Conservation (phyloP, 2,113 vertebrate species). For the Camelus bactrianus region DNA sequence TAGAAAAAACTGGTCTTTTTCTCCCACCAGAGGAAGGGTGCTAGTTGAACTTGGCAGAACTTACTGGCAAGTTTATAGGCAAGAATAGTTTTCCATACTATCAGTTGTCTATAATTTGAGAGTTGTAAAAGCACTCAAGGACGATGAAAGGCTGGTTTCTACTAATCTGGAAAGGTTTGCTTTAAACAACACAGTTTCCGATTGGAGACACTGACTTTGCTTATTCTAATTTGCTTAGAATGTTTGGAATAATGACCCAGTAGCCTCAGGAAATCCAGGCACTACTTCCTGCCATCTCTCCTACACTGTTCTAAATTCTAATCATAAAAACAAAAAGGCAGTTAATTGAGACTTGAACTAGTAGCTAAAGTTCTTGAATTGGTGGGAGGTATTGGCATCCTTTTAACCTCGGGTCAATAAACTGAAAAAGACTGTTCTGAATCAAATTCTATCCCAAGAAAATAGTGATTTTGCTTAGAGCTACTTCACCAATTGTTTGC, state of each 20-base stretch:
- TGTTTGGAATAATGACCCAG: not conserved
- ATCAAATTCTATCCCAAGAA: not conserved
- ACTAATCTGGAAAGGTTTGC: not conserved
- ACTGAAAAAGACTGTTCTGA: not conserved
- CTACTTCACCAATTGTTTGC: not conserved
- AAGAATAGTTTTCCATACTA: not conserved
- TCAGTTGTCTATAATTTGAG: not conserved
- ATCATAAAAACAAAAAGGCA: not conserved
- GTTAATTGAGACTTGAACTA: not conserved
- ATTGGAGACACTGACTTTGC: not conserved
- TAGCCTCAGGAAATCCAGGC: not conserved
- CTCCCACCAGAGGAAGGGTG: not conserved
- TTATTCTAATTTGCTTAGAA: not conserved
- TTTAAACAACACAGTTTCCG: not conserved
- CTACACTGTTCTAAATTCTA: not conserved
- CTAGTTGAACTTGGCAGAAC: not conserved
- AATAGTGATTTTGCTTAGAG: not conserved
- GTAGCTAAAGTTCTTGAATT: not conserved
- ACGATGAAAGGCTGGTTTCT: not conserved
- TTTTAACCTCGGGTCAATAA: slow-evolving; percentile 40
- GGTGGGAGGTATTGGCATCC: not conserved
- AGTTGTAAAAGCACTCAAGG: not conserved
- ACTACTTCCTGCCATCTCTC: not conserved
- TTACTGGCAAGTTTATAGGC: not conserved
- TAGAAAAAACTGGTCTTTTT: not conserved